phyloP scores from a whole-genome alignment of 2,797 vertebrate genomes.

The Lacerta agilis region DNA sequence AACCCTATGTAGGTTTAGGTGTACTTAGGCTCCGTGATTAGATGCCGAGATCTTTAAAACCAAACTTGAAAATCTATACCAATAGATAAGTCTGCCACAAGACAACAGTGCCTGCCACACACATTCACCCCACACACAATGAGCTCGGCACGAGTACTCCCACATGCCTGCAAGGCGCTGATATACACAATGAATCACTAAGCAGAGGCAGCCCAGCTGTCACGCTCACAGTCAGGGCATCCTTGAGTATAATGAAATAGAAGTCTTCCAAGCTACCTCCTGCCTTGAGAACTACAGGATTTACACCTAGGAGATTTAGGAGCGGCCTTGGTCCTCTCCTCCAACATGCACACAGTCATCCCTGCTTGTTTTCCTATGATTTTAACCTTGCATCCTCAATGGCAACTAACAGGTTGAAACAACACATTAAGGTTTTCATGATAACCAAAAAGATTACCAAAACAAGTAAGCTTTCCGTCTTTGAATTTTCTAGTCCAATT shows the following conservation, averaged over 20 bases:
- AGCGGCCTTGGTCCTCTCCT: background rate
- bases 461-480: background rate
- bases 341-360: background rate
- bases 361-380: background rate
- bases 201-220: slow-evolving; percentile 21
- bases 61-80: background rate
- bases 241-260: background rate
- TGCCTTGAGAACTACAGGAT: background rate
- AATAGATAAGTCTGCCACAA: background rate
- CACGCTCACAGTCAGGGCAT: slow-evolving; percentile 2
- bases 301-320: background rate
- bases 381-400: background rate
- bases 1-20: background rate
- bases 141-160: slow-evolving; percentile 27
- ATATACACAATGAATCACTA: slow-evolving; percentile 17
- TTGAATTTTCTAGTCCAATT: background rate
- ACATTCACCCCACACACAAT: background rate
- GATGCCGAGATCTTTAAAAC: background rate
- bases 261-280: background rate
- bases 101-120: background rate
- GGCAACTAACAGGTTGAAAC: background rate
- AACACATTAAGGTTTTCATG: background rate
- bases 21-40: background rate
- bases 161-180: background rate
- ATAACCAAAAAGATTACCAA: background rate